Base-by-base conservation (phyloP, 2,797 vertebrate species). In the Cossypha heuglini region DNA sequence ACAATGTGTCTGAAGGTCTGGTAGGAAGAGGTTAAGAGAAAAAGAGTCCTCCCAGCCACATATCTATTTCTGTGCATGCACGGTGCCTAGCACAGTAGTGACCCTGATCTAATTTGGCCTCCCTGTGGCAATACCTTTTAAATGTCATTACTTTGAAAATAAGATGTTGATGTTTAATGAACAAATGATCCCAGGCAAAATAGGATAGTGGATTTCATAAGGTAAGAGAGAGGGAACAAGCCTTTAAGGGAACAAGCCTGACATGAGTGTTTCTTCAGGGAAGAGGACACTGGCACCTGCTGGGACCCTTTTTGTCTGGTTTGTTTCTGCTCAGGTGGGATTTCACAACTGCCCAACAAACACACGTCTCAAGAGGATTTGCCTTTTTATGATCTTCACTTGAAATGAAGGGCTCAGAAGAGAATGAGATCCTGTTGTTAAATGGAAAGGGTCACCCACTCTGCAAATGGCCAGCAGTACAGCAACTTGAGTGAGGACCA, bases 21-120 rank as follows among this genome's bases (percentile, higher is more conserved):
- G 9, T 48, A 73, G 43, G 59, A 93, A 92, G 38, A 84, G 33
- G 19, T 86, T 86, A 81, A 78, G 58, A 75, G 69, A 35, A 64
- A 74, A 52, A n/a, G n/a, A 57, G 37, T 52, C 51, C 49, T 78
- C 28, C 31, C 48, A 57, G 25, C 7, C 33, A 48, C 1, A 18
- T 55, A 66, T 29, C 46, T 35, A 15, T 67, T 74, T 69, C 61
- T 64, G 61, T 2, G 10, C n/a, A 42, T 0, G 0, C 54, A 48
- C 26, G 46, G 55, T 37, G 20, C 25, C 55, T 59, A 61, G 67
- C 57, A 90, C 0, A 0, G 46, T 52, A 92, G 71, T 3, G 12
- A 78, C 71, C 66, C 71, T 69, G 14, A 59, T 84, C 52, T 91
- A 62, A 94, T 89, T 55, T 74, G 40, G 42, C 43, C 43, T 72